Percentiles rank a stretch among this genome's conserved stretches.
Conservation (phyloP, 2,888 invertebrate species). For the Tetanocera ferruginea region DNA sequence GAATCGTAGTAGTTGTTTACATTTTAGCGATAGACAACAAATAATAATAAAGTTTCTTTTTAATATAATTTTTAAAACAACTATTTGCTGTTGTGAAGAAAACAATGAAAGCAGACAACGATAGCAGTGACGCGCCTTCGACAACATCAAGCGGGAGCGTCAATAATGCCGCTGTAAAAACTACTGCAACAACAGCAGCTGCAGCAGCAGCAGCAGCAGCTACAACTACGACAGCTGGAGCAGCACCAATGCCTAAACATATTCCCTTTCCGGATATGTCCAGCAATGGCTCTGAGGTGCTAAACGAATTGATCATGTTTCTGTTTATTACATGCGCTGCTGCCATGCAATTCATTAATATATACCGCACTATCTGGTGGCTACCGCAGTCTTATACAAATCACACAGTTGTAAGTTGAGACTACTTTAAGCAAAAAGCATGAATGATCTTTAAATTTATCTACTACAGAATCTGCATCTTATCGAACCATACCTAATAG, state of each 20-base stretch:
- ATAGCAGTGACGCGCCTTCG: constrained; percentile 17
- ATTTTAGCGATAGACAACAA: background rate
- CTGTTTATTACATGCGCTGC: constrained; percentile 83
- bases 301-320: constrained; percentile 89
- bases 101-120: constrained; percentile 44
- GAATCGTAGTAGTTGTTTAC: background rate
- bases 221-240: background rate
- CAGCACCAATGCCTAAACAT: constrained; percentile 75
- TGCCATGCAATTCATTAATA: constrained; percentile 91
- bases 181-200: background rate
- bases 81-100: background rate
- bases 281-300: constrained; percentile 81
- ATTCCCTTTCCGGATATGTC: constrained; percentile 85
- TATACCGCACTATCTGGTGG: constrained; percentile 98
- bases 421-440: no score
- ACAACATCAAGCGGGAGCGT: constrained; percentile 26
- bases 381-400: constrained; percentile 90
- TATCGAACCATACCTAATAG: constrained; percentile 89
- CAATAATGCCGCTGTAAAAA: constrained; percentile 24
- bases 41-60: background rate
- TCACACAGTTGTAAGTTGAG: constrained; percentile 83
- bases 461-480: constrained; percentile 89
- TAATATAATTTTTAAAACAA: background rate
- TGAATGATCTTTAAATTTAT: background rate
- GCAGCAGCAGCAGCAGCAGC: constrained; percentile 37